These are phyloP conservation scores for Andricus curvator DNA, from an alignment of 2,888 invertebrate species.

Conservation along the genomic window DNA sequence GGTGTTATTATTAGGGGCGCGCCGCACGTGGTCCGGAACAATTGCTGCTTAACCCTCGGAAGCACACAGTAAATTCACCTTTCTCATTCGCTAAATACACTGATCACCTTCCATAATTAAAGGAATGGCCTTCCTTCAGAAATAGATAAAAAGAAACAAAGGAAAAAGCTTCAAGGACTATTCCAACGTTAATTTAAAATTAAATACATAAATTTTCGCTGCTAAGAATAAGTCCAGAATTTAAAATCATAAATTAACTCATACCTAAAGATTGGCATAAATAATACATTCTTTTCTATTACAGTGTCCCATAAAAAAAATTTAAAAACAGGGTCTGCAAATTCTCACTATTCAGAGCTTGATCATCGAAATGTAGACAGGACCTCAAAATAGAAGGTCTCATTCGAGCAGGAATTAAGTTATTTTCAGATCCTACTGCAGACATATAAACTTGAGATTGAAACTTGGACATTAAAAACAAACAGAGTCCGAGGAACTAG, in stretches of 20 bases:
- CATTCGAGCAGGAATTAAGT: conserved; percentile 1
- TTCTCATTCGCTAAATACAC: conserved; percentile 29
- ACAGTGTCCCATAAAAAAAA: too few relatives aligned
- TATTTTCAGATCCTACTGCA: conserved; percentile 3
- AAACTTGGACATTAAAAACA: not conserved
- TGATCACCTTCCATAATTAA: conserved; percentile 4
- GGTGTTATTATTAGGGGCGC: conserved; percentile 37
- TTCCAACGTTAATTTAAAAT: not conserved
- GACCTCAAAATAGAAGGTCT: not conserved
- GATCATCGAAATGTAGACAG: not conserved
- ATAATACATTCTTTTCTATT: not conserved
- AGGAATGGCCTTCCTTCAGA: not conserved
- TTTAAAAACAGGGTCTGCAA: not conserved
- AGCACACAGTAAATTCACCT: conserved; percentile 17
- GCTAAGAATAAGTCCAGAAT: not conserved
- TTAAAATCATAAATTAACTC: not conserved
- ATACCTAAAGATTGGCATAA: not conserved
- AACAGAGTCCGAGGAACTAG: not conserved
- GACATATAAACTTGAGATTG: not conserved
- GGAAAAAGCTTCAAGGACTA: not conserved
- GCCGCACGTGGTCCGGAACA: conserved; percentile 55
- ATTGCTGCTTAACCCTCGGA: conserved; percentile 38
- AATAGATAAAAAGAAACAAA: not conserved
- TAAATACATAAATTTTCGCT: not conserved
- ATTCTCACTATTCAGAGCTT: not conserved